Evolutionary conservation across 2,888 invertebrate species (phyloP), one percentile per base, ranked within the genome.

Genomic region (Zelleria hepariella): DNA sequence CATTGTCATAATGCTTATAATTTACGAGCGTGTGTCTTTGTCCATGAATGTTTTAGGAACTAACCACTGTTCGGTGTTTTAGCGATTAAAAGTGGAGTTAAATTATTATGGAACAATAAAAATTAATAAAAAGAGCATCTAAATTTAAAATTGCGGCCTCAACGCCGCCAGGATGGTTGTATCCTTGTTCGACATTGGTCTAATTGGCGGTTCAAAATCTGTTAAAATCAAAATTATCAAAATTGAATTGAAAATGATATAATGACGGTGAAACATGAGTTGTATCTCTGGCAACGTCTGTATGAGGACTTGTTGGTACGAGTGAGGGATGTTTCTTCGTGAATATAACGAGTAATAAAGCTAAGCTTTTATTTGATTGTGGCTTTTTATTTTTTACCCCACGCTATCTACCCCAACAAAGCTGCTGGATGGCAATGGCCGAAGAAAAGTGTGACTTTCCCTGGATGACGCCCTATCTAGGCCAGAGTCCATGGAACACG

Each of bases 261-360:
- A 58, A 58, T 8, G 58, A 78, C 76, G 75, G 75, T 78, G 77
- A 77, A 80, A 78, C 73, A 74, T 48, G 68, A 73, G 69, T 75
- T 75, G 79, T 80, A 78, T 82, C 78, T 80, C 78, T 77, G 77
- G 69, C 72, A 75, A 70, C 71, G 78, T 80, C 82, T 80, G 78
- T 78, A 73, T 73, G 77, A 74, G 80, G 75, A 84, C 79, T 80
- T 86, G 87, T 88, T 86, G 82, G 77, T 80, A 80, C 77, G 81
- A 78, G 80, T 82, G 84, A 86, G 82, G 85, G 82, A 85, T 86
- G 89, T 89, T 89, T 89, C 86, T 92, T 90, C 89, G 86, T 92
- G 90, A 91, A 91, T 92, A 91, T 89, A 90, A 92, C 91, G 91
- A 92, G 90, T 92, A 92, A 92, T 92, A 92, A 92, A 92, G 92